Evolutionary conservation across 2,888 invertebrate species (phyloP).

Genomic region (Nebria salina): DNA sequence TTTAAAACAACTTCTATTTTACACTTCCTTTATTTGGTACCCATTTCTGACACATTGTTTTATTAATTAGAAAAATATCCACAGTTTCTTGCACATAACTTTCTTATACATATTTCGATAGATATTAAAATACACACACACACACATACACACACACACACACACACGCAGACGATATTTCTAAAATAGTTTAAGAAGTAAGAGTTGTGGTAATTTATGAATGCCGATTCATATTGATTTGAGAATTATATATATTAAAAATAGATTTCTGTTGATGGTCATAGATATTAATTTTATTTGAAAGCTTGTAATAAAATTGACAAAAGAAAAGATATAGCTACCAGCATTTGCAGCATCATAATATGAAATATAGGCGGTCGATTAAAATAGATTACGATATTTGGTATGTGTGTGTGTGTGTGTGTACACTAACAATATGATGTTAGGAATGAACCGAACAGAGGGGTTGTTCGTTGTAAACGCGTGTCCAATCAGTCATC

Average conservation of each 20-base stretch:
- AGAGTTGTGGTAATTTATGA: no score
- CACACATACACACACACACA: no score
- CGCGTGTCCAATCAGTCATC: constrained; percentile 21
- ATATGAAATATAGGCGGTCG: not conserved
- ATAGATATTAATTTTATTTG: not conserved
- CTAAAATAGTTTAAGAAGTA: no score
- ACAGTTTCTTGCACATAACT: no score
- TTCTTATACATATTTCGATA: no score
- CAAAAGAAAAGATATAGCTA: not conserved
- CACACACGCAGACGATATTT: no score
- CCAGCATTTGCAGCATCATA: constrained; percentile 7
- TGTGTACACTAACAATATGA: constrained; percentile 8
- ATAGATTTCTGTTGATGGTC: no score
- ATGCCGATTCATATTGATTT: no score
- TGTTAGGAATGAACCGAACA: not conserved
- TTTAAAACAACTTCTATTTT: not conserved
- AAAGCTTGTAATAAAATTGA: not conserved
- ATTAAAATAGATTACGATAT: constrained; percentile 9
- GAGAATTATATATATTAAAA: no score
- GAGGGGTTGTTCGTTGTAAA: not conserved
- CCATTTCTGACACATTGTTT: not conserved
- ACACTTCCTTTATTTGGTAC: not conserved
- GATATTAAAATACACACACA: no score
- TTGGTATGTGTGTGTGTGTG: not conserved
- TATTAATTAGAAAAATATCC: not conserved